phyloP scores from a whole-genome alignment of 2,113 vertebrate species.

The Glaucomys volans region DNA sequence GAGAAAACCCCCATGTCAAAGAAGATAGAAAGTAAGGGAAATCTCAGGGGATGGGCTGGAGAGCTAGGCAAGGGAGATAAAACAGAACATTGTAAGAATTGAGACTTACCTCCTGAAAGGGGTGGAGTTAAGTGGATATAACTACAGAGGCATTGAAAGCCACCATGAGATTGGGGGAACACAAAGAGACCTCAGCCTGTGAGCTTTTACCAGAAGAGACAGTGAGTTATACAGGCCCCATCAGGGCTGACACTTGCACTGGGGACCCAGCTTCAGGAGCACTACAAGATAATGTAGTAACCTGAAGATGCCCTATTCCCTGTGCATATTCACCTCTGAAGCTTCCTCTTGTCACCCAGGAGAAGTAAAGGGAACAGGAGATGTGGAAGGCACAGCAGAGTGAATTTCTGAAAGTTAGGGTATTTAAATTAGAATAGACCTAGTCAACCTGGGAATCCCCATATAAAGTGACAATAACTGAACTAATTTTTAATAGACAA shows the following conservation, averaged over 20 bases:
- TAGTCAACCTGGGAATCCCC: neutral
- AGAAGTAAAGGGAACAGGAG: neutral
- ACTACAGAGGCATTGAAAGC: neutral
- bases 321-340: neutral
- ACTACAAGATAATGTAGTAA: neutral
- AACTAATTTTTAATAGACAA: neutral
- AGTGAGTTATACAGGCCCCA: neutral
- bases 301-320: neutral
- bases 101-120: neutral
- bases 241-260: fast-evolving
- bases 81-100: neutral
- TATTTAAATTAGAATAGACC: neutral
- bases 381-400: neutral
- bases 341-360: neutral
- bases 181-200: neutral
- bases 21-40: neutral
- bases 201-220: neutral
- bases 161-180: neutral
- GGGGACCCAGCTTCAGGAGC: neutral
- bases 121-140: no score
- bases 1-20: neutral
- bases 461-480: neutral
- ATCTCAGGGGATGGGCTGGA: neutral
- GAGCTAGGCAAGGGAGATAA: neutral
- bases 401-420: fast-evolving